Evolutionary conservation across 2,113 vertebrate species (phyloP), one percentile per base, ranked within the genome.

Genomic region (Cisticola juncidis): DNA sequence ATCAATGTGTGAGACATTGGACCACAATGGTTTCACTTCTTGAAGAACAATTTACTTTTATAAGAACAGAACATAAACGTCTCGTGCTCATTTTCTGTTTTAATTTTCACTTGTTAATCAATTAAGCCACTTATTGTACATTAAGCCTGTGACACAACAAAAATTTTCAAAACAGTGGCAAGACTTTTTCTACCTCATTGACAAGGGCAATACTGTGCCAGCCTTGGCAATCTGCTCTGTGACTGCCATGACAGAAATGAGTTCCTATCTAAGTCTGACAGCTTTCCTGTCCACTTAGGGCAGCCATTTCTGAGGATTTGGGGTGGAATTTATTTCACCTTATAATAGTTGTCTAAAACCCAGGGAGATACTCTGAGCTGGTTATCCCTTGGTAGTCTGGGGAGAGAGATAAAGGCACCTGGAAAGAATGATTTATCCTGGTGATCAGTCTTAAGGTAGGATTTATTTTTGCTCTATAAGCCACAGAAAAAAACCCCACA

Each of bases 291-390:
- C 60, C 69, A 71, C 38, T 81, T 86, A 38, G 28, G 56, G 22
- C 56, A 91, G 51, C 14, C 57, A 56, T 58, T 96, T 81, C 76
- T 81, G 51, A 95, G 22, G 80, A 47, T n/a, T 81, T 81, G 14
- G 24, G 7, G 40, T 81, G 40, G 60, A 88, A 93, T 94, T 88
- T 78, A 78, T 78, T 91, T 94, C 64, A 74, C 44, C 24, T 78
- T 83, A 62, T 48, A 79, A 79, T 23, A 88, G 66, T 29, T 92
- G 58, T 57, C 54, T 71, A 70, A 92, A 94, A 72, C 23, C 28
- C 28, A 45, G 36, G 44, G n/a, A 92, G 66, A 81, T 45, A 68
- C 11, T 69, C 40, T 38, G 74, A 88, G 57, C 38, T 53, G 76
- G 57, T 56, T 87, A 85, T 69, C 22, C 40, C 36, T 38, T 72